These are phyloP conservation scores for Bombus sibiricus DNA, from an alignment of 1,140 invertebrate genomes.

Conservation along the genomic window DNA sequence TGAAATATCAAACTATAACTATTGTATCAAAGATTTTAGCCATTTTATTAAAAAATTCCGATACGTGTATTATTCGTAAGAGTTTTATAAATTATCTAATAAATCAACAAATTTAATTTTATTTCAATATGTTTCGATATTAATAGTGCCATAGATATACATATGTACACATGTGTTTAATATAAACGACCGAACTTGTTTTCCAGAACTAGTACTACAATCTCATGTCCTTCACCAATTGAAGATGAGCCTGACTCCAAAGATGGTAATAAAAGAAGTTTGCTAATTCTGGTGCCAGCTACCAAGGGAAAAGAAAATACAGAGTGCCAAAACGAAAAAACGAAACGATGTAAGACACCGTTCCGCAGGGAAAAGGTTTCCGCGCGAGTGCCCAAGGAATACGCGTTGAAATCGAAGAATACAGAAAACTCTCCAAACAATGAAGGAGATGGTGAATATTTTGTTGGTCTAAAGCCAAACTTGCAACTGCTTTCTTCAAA, in stretches of 20 bases:
- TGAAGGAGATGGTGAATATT: neutral
- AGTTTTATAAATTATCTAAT: too few species aligned
- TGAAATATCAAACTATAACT: too few species aligned
- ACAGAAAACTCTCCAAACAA: neutral
- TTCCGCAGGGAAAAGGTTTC: neutral
- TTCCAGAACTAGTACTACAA: neutral
- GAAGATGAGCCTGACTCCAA: neutral
- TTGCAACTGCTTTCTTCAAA: neutral
- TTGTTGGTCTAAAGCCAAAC: neutral
- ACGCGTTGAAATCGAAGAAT: neutral
- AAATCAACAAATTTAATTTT: too few species aligned
- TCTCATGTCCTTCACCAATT: fast-evolving
- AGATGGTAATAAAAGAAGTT: constrained; percentile 46
- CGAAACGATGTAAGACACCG: constrained; percentile 59
- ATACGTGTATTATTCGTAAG: too few species aligned
- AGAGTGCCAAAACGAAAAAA: constrained; percentile 29
- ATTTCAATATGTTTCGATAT: too few species aligned
- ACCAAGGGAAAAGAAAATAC: neutral
- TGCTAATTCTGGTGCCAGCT: constrained; percentile 47
- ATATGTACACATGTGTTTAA: too few species aligned
- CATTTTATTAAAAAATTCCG: too few species aligned
- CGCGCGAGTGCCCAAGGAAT: constrained; percentile 14
- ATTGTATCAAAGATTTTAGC: too few species aligned
- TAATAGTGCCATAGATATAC: too few species aligned
- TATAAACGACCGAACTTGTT: neutral